Conservation (phyloP, 2,113 vertebrate genomes). For the Morone saxatilis region DNA sequence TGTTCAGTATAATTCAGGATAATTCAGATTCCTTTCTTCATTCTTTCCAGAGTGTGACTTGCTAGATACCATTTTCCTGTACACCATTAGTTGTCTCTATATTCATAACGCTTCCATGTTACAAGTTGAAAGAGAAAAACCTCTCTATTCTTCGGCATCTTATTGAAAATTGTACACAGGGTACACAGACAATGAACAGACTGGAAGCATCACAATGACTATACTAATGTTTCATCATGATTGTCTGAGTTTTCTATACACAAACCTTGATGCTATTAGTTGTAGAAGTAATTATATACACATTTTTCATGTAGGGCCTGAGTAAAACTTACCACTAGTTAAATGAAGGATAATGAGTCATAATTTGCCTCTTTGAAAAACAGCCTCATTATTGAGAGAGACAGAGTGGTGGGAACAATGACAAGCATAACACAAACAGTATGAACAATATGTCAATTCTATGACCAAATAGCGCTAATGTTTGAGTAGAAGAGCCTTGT, state of each 20-base stretch:
- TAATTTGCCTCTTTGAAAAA: conserved; percentile 60
- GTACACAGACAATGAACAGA: conserved; percentile 16
- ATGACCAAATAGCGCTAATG: conserved; percentile 43
- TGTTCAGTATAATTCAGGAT: not conserved
- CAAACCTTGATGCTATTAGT: conserved; percentile 19
- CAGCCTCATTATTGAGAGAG: conserved; percentile 33
- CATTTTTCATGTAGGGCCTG: not conserved
- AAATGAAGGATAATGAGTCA: conserved; percentile 62
- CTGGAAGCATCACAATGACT: conserved; percentile 2
- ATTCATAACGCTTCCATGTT: not conserved
- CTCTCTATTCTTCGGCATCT: not conserved
- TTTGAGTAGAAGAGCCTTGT: conserved; percentile 36
- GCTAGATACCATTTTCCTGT: not conserved
- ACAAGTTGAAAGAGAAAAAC: not conserved
- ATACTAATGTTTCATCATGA: not conserved
- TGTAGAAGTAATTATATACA: conserved; percentile 12
- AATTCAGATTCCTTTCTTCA: no score
- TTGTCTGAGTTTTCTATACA: conserved; percentile 12
- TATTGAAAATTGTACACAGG: not conserved
- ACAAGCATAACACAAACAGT: conserved; percentile 43
- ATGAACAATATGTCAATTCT: conserved; percentile 38
- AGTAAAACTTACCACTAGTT: conserved; percentile 27
- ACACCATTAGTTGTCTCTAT: not conserved
- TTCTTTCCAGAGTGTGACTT: not conserved
- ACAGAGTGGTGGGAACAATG: conserved; percentile 32